Base-by-base conservation (phyloP, 2,888 invertebrate species). In the Sclerodermus sp. region DNA sequence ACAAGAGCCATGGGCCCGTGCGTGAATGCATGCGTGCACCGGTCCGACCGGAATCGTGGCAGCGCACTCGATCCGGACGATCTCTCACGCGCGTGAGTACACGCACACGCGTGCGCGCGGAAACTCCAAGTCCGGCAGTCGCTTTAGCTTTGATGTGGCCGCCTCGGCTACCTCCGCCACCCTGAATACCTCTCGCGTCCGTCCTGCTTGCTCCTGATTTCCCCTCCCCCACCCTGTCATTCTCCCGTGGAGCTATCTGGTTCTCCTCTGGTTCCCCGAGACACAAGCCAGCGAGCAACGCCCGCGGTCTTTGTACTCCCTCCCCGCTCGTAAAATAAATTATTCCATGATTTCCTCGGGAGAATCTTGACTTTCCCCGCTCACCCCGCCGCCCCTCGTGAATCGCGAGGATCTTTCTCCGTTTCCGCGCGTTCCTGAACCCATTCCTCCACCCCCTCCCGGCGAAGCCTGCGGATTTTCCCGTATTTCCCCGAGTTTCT, bases 71-170 rank as follows among this genome's bases (percentile, higher is more conserved):
- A n/a, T n/a, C n/a, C 58, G 42, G 45, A 45, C 32, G 53, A 36
- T 53, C 51, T 59, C 60, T 64, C 66, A 53, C 53, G 55, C 45
- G 47, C 53, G 60, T 42, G 57, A 42, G 46, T 36, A 44, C 57
- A 60, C 64, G 49, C 55, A 62, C 51, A 54, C 57, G 57, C 53
- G 58, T 52, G 58, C 57, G 60, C 58, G 62, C 60, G 61, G 66
- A 64, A 64, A 64, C 60, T 57, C 60, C 44, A 57, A 63, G 71
- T 67, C 64, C 71, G 55, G 66, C 70, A 72, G 71, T 72, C 70
- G 72, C 66, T 66, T 23, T 58, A 57, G 67, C 75, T 75, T 75
- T 75, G 74, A 74, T 72, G 71, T 75, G 73, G 70, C 74, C 73
- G 74, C 68, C 56, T 53, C 63, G 55, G 56, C 62, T 61, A 57